A percentile compares a stretch with the other conserved stretches of the same genome.
Evolutionary conservation across 2,113 vertebrate genomes (phyloP).

Genomic region (Sprattus sprattus): DNA sequence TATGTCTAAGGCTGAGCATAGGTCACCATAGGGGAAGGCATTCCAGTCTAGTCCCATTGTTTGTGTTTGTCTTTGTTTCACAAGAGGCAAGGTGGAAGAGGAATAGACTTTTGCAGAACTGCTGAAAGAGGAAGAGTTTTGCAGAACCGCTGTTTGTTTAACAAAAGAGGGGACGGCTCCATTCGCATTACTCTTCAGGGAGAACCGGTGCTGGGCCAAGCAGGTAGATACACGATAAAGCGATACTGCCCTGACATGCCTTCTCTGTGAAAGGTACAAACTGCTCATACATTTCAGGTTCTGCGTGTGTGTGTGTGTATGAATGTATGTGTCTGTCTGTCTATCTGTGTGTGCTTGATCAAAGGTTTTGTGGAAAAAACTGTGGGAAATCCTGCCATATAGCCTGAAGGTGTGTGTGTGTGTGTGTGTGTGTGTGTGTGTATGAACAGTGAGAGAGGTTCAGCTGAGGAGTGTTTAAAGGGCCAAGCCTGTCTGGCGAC

Average conservation of each 20-base stretch:
- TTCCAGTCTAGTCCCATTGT: too few species aligned
- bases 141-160: not conserved
- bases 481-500: constrained; percentile 34
- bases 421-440: constrained; percentile 12
- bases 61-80: not conserved
- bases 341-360: not conserved
- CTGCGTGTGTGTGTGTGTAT: not conserved
- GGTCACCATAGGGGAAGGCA: too few species aligned
- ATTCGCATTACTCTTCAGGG: not conserved
- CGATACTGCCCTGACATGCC: not conserved
- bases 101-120: not conserved
- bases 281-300: not conserved
- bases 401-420: not conserved
- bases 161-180: not conserved
- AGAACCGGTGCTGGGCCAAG: not conserved
- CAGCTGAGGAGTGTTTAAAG: constrained; percentile 38
- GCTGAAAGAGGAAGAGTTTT: not conserved
- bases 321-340: not conserved
- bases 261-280: not conserved
- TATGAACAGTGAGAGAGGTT: constrained; percentile 27
- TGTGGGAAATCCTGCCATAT: not conserved
- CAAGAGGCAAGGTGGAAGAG: not conserved
- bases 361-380: not conserved
- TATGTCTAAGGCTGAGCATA: not conserved
- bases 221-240: not conserved